Evolutionary conservation across 2,113 vertebrate genomes (phyloP).

Genomic region (Psittacus erithacus): DNA sequence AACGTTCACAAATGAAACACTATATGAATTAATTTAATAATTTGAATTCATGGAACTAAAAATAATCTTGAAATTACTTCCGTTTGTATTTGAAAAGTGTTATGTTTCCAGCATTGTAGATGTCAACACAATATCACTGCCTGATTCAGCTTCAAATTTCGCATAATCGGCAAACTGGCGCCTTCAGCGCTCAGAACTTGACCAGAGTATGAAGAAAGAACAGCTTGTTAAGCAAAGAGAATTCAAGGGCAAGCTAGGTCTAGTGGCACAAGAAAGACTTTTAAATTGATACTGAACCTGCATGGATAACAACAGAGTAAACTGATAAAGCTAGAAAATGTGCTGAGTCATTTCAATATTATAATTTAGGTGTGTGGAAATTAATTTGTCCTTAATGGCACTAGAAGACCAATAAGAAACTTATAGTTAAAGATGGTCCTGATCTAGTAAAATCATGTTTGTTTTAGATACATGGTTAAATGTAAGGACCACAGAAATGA

Average conservation of each 20-base stretch:
- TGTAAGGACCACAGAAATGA: rapidly evolving
- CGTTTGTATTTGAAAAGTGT: not conserved
- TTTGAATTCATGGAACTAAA: not conserved
- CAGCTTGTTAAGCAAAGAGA: slow-evolving; percentile 50
- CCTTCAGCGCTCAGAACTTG: slow-evolving; percentile 22
- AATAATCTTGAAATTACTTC: slow-evolving; percentile 33
- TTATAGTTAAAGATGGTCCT: not conserved
- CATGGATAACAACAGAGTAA: not conserved
- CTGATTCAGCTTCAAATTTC: slow-evolving; percentile 50
- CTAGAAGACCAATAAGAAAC: not conserved
- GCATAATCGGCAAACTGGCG: slow-evolving; percentile 23
- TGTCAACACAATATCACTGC: slow-evolving; percentile 15
- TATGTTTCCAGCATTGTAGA: not conserved
- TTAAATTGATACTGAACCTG: slow-evolving; percentile 14
- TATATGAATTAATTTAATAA: not conserved
- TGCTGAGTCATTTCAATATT: not conserved
- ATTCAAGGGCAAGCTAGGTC: slow-evolving; percentile 35
- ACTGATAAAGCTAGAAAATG: not conserved
- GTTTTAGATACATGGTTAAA: not conserved
- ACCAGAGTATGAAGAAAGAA: slow-evolving; percentile 48
- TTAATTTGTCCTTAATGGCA: not conserved
- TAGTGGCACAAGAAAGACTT: slow-evolving; percentile 15
- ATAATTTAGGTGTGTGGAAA: not conserved
- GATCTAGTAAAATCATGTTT: not conserved
- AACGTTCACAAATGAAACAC: not conserved